Evolutionary conservation across 2,113 vertebrate species (phyloP).

Genomic region (Lepisosteus oculatus): DNA sequence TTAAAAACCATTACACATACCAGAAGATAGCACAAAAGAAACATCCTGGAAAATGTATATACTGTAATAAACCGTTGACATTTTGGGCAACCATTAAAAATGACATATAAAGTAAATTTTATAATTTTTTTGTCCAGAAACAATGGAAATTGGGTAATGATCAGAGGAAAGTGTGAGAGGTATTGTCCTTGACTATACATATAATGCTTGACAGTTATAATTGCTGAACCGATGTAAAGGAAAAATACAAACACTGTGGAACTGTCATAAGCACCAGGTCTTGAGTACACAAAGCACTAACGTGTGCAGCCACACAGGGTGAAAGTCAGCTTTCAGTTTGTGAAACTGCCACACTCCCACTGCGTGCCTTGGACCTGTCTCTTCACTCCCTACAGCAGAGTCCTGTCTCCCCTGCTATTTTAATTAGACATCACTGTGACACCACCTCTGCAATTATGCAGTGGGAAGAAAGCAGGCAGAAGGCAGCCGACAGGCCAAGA

Average conservation of each 20-base stretch:
- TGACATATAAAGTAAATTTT: too few relatives aligned
- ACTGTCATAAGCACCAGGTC: neutral
- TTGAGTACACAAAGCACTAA: neutral
- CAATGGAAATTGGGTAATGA: too few relatives aligned
- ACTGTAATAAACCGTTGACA: too few relatives aligned
- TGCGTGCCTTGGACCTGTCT: neutral
- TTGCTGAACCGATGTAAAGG: neutral
- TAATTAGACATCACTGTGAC: conserved; percentile 1
- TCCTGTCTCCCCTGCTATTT: conserved; percentile 5
- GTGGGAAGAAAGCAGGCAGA: neutral
- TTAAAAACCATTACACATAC: too few relatives aligned
- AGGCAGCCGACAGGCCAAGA: neutral
- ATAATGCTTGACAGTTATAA: too few relatives aligned
- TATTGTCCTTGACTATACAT: too few relatives aligned
- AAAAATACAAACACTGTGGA: neutral
- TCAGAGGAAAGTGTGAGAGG: too few relatives aligned
- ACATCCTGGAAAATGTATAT: too few relatives aligned
- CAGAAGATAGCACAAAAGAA: too few relatives aligned
- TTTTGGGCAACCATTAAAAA: too few relatives aligned
- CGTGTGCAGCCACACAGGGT: too few relatives aligned
- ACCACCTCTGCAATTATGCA: neutral
- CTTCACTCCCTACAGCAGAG: neutral
- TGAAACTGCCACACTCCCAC: neutral
- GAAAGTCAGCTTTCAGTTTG: neutral
- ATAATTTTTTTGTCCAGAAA: too few relatives aligned